Evolutionary conservation across 2,888 invertebrate species (phyloP).

Genomic region (Lepidochitona cinerea): DNA sequence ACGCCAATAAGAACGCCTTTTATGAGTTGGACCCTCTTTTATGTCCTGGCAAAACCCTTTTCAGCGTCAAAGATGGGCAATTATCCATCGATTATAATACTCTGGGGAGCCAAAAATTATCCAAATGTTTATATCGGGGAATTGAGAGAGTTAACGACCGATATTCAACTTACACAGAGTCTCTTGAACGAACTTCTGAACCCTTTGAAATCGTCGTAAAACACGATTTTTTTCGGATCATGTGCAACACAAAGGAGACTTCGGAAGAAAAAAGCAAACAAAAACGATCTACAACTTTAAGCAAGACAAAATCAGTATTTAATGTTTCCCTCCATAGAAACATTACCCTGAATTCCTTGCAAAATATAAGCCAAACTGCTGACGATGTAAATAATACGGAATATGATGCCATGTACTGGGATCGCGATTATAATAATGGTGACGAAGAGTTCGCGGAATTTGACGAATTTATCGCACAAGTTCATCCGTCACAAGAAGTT

Average conservation of each 20-base stretch:
- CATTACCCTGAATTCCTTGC: not conserved
- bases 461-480: constrained; percentile 61
- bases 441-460: constrained; percentile 19
- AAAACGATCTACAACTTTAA: not conserved
- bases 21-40: constrained; percentile 38
- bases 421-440: not conserved
- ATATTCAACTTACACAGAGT: constrained; percentile 40
- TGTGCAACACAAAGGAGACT: constrained; percentile 38
- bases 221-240: constrained; percentile 53
- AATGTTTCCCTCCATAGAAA: not conserved
- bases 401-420: not conserved
- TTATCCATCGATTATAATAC: constrained; percentile 41
- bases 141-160: constrained; percentile 46
- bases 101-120: constrained; percentile 26
- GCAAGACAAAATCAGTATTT: constrained; percentile 1
- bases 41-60: constrained; percentile 43
- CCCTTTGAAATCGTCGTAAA: constrained; percentile 44
- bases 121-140: constrained; percentile 49
- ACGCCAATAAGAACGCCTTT: constrained; percentile 47
- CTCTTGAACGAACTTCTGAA: constrained; percentile 25
- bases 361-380: not conserved
- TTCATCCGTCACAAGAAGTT: constrained; percentile 50
- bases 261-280: constrained; percentile 2
- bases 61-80: constrained; percentile 37
- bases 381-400: not conserved